Base-by-base conservation (phyloP, 2,113 vertebrate genomes). In the Cryptoleucopteryx plumbea region DNA sequence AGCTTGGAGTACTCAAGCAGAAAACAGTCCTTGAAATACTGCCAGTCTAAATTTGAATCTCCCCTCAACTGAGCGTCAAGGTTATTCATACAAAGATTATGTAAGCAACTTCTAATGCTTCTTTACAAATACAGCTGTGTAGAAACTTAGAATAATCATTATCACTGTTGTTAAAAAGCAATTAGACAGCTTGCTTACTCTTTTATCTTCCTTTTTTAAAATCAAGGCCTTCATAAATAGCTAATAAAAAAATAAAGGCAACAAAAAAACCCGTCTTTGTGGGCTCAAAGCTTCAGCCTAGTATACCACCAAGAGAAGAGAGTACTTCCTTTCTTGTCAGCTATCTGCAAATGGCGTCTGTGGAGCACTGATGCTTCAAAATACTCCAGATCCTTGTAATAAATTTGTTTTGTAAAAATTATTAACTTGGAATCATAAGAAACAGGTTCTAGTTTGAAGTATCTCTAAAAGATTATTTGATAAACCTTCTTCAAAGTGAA, bases 401-500 rank as follows among this genome's bases (percentile, higher is more conserved):
- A 58, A n/a, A 29, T 43, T 27, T 67, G 17, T 40, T 83, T 92
- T 53, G 25, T 86, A 67, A 79, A 90, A 72, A 31, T 45, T 31
- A 36, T 53, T 58, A 52, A 72, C 58, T 40, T 81, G 40, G 63
- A 68, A 62, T 62, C 25, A 36, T 43, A 53, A 79, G 53, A 63
- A 63, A 47, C 36, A 47, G 17, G 42, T 43, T 79, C 23, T 27
- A 83, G 36, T 38, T 52, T 34, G 26, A 78, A 63, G 47, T 14
- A 79, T 70, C 63, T 95, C 59, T 92, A 83, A 92, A 25, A 92
- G 56, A 86, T 99, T 98, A 53, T 97, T 97, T 82, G 94, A 88
- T 82, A 97, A 97, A 77, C 98, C 98, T 94, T 99, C 98, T 94
- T 99, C 98, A 95, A 99, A 99, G 68, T 97, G 98, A 93, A 98